Base-by-base conservation (phyloP, 2,113 vertebrate species). In the Triplophysa tibetana region DNA sequence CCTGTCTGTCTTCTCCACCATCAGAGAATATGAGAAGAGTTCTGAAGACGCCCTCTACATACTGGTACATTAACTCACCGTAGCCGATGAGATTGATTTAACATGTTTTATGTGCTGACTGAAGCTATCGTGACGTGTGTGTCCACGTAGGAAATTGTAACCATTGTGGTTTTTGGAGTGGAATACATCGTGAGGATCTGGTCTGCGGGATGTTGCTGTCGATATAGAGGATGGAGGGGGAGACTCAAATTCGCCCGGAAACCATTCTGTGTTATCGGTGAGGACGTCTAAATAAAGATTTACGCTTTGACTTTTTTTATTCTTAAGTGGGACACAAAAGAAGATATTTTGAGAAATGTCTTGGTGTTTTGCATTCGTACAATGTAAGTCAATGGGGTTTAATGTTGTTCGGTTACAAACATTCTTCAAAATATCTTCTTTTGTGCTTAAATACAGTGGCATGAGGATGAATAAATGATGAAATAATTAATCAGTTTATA, bases 111-210 rank as follows among this genome's bases (percentile, higher is more conserved):
- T 6, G 5, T 70, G 68, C 17, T 4, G 29, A 29, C 12, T 2
- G 3, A 61, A 73, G 41, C 16, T 64, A 7, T 33, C 21, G 14
- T 45, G 76, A 45, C 77, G 23, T 74, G 2, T 82, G 26, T 68
- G 13, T 80, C 12, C 75, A 24, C 0, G 0, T 91, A 99, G 97
- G 98, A 99, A 91, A 98, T 98, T 0, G 96, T 99, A 82, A 99
- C 97, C 88, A 99, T 99, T 0, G 97, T 99, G 87, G 97, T 99
- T 80, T 99, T 99, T 0, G 98, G 98, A 0, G 97, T 99, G 17
- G 98, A 99, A 70, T 99, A 99, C 87, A 98, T 96, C 0, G 97
- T 98, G 78, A 91, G 98, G 81, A 97, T 99, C 87, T 99, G 97
- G 98, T 96, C 98, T 0, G 97, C 97, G 0, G 98, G 98, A 13